Evolutionary conservation across 2,113 vertebrate species (phyloP).

Genomic region (Poeciliopsis retropinna): DNA sequence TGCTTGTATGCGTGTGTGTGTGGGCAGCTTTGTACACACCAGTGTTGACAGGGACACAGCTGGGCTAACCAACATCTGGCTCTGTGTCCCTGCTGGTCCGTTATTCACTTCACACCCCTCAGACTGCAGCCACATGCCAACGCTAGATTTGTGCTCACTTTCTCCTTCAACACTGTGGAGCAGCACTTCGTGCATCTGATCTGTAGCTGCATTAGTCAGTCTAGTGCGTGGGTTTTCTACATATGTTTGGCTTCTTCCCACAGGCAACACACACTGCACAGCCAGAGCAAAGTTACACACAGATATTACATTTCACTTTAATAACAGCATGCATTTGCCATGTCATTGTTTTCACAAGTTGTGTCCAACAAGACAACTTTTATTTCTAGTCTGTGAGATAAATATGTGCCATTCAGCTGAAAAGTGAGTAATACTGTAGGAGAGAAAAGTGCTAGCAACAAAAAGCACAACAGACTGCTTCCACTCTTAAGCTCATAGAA

Average conservation of each 20-base stretch:
- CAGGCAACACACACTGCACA: background rate
- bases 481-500: too few species aligned
- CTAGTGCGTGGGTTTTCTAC: background rate
- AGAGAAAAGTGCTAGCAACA: background rate
- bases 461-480: background rate
- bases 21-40: background rate
- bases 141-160: background rate
- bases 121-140: background rate
- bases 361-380: background rate
- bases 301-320: background rate
- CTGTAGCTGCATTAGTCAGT: background rate
- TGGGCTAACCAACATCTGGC: slow-evolving; percentile 28
- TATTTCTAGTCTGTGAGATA: background rate
- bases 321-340: background rate
- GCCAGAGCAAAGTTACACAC: background rate
- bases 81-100: slow-evolving; percentile 18
- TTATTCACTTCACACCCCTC: background rate
- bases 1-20: background rate
- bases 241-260: background rate
- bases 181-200: background rate
- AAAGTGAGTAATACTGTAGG: too few species aligned
- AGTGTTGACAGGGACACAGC: slow-evolving; percentile 9
- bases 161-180: background rate
- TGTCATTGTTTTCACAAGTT: background rate
- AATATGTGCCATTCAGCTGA: background rate